Evolutionary conservation across 2,797 vertebrate genomes (phyloP), one percentile per base, ranked within the genome.

Genomic region (Aeoliscus strigatus): DNA sequence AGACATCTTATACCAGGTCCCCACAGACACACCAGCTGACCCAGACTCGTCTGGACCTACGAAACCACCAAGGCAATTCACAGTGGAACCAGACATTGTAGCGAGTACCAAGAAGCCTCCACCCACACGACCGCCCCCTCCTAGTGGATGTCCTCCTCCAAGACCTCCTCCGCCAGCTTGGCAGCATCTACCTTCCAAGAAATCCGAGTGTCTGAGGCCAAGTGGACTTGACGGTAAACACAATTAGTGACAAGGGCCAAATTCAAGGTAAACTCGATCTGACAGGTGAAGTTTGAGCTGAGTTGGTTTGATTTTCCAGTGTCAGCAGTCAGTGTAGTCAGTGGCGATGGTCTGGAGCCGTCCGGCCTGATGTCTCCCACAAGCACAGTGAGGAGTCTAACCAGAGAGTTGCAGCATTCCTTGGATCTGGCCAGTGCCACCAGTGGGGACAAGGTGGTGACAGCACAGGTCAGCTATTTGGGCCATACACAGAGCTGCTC

Each of bases 381-480:
- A 68, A 78, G 90, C 46, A 86, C 90, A 15, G 70, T 90, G 42
- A 91, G 92, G 51, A 82, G 78, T 76, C 65, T 92, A 54, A 81
- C 89, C 62, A 93, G 92, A 86, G 96, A 98, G 59, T 87, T 93
- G 32, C 94, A 93, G 79, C 95, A 94, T 81, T 97, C 94, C 70
- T 80, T 99, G 82, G 96, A 99, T 85, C 87, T 98, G 52, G 96
- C 96, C 54, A 98, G 96, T 24, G 94, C 94, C 66, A 97, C 94
- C 51, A 97, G 94, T 31, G 96, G 96, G 54, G 93, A 96, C 64
- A 98, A 98, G 84, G 86, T 99, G 26, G 96, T 99, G 38, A 98
- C 94, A 18, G 94, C 94, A 36, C 93, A 98, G 92, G 96, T 94
- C 45, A 76, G 86, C 41, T 12, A 49, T 21, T 21, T 21, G 16